Evolutionary conservation across 2,888 invertebrate genomes (phyloP).

Genomic region (Boloria selene): DNA sequence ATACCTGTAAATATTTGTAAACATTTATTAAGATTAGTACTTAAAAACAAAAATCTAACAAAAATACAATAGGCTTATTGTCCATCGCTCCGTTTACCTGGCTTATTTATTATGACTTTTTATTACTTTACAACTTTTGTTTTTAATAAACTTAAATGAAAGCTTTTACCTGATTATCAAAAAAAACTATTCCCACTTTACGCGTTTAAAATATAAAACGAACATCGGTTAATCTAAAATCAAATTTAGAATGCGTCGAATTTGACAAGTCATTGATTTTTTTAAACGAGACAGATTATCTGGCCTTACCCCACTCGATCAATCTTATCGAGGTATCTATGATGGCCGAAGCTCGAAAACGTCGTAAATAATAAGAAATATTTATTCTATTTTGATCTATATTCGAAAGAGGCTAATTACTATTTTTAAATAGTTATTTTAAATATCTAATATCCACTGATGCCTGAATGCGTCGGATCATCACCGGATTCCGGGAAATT

Average conservation of each 20-base stretch:
- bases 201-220: conserved; percentile 58
- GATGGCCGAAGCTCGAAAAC: conserved; percentile 48
- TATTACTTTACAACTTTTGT: not conserved
- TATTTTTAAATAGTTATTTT: conserved; percentile 12
- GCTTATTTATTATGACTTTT: not conserved
- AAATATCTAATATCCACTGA: conserved; percentile 55
- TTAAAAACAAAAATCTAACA: conserved; percentile 16
- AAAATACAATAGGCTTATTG: conserved; percentile 16
- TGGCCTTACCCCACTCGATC: conserved; percentile 81
- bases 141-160: conserved; percentile 1
- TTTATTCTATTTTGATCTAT: conserved; percentile 43
- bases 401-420: rapidly evolving
- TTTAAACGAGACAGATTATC: conserved; percentile 74
- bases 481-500: conserved; percentile 82
- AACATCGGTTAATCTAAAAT: conserved; percentile 56
- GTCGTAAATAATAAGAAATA: conserved; percentile 36
- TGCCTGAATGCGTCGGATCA: conserved; percentile 75
- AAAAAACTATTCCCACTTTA: conserved; percentile 30
- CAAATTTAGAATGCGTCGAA: conserved; percentile 74
- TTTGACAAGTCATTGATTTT: conserved; percentile 81
- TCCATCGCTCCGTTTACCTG: conserved; percentile 15
- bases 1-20: conserved; percentile 22
- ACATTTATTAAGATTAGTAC: conserved; percentile 16
- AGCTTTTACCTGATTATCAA: not conserved
- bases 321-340: conserved; percentile 78